These are phyloP conservation scores for Dufourea novaeangliae DNA, from an alignment of 1,140 invertebrate genomes.

Conservation along the genomic window DNA sequence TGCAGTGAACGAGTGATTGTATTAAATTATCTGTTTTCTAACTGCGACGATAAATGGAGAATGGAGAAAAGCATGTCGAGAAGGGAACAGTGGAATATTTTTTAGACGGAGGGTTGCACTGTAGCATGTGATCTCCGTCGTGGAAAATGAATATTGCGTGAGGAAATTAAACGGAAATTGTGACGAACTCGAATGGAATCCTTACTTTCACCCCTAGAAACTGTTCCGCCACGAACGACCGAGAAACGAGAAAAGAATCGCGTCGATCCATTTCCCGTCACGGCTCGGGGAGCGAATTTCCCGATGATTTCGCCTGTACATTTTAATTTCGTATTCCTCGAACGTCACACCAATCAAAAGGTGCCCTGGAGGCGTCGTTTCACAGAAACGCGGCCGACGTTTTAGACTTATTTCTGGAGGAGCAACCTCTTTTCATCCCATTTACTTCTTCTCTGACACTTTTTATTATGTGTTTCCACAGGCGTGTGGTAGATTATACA, in stretches of 20 bases:
- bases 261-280: background rate
- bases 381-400: slow-evolving; percentile 2
- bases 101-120: background rate
- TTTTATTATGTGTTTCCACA: background rate
- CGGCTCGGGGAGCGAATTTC: background rate
- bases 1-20: background rate
- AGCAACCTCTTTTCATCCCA: background rate
- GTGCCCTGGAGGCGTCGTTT: slow-evolving; percentile 7
- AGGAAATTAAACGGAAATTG: slow-evolving; percentile 10
- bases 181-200: background rate
- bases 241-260: background rate
- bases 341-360: slow-evolving; percentile 9
- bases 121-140: background rate
- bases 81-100: too few relatives aligned
- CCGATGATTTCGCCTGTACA: slow-evolving; percentile 8
- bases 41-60: too few relatives aligned
- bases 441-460: background rate
- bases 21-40: background rate
- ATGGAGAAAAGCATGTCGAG: too few relatives aligned
- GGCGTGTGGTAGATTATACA: background rate
- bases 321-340: slow-evolving; percentile 32
- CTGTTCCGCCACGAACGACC: background rate
- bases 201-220: background rate
- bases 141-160: background rate
- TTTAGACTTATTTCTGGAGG: slow-evolving; percentile 10